Evolutionary conservation across 2,888 invertebrate genomes (phyloP).

Genomic region (Callyntrura guangdongensis): DNA sequence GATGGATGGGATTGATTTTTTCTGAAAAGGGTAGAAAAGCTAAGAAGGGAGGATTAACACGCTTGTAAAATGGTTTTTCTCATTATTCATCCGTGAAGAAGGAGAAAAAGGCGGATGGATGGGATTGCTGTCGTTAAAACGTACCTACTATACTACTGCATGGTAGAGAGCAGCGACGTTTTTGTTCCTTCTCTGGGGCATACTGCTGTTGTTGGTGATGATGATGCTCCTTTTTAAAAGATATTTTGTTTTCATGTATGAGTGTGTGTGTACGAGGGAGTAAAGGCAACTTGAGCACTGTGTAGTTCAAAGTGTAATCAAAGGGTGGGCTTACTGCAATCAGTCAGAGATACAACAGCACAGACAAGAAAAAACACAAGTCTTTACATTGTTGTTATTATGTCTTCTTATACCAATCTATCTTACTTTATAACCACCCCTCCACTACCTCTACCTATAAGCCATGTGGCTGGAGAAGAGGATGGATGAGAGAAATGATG

Average conservation of each 20-base stretch:
- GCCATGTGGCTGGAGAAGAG: neutral
- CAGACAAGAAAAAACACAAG: constrained; percentile 14
- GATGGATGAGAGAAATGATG: neutral
- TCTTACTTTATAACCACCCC: neutral
- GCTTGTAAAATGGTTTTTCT: constrained; percentile 81
- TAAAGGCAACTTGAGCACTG: too few species aligned
- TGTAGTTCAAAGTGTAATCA: constrained; percentile 64
- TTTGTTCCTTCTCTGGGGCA: too few species aligned
- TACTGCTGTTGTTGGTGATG: neutral
- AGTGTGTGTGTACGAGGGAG: too few species aligned
- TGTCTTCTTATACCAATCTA: constrained; percentile 23
- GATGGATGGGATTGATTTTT: too few species aligned
- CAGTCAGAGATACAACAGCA: constrained; percentile 48
- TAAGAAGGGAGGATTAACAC: constrained; percentile 78
- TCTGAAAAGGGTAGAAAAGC: constrained; percentile 56
- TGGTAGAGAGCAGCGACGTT: too few species aligned
- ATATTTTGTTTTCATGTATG: constrained; percentile 9
- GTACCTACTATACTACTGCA: too few species aligned
- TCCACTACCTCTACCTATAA: neutral
- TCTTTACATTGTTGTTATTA: constrained; percentile 44
- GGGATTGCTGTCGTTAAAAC: constrained; percentile 59
- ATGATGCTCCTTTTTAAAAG: constrained; percentile 31
- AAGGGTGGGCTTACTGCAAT: constrained; percentile 66
- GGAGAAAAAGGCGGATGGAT: constrained; percentile 64
- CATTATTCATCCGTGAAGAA: constrained; percentile 81